phyloP scores from a whole-genome alignment of 92 coral and sea anemone species.

The Porites rus region DNA sequence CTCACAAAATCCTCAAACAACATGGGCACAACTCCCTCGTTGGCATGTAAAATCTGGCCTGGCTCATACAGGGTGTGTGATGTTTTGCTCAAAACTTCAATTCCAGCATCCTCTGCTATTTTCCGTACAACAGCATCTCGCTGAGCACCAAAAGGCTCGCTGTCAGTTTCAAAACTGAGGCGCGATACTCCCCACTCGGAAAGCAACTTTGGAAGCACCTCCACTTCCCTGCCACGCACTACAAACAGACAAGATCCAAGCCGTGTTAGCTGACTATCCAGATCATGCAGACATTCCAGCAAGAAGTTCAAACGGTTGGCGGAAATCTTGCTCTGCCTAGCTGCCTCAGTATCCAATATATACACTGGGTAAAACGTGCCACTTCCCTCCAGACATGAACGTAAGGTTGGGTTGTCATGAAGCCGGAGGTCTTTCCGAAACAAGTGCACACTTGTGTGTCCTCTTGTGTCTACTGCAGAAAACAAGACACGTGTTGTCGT shows the following conservation, averaged over 20 bases:
- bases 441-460: slow-evolving; percentile 83
- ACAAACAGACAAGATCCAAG: slow-evolving; percentile 82
- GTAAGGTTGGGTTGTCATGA: slow-evolving; percentile 94
- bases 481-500: not conserved
- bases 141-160: slow-evolving; percentile 79
- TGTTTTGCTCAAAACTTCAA: slow-evolving; percentile 70
- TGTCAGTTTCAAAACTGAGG: slow-evolving; percentile 80
- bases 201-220: slow-evolving; percentile 66
- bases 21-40: slow-evolving; percentile 67
- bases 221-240: slow-evolving; percentile 76
- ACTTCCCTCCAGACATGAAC: slow-evolving; percentile 70
- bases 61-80: slow-evolving; percentile 84
- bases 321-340: slow-evolving; percentile 65
- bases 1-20: slow-evolving; percentile 68
- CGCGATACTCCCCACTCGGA: slow-evolving; percentile 76
- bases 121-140: slow-evolving; percentile 69
- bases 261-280: slow-evolving; percentile 70
- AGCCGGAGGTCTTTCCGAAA: slow-evolving; percentile 93
- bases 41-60: slow-evolving; percentile 53
- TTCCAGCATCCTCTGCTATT: slow-evolving; percentile 71
- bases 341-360: slow-evolving; percentile 76
- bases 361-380: slow-evolving; percentile 79
- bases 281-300: slow-evolving; percentile 70
- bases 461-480: slow-evolving; percentile 34
- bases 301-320: slow-evolving; percentile 84